These are phyloP conservation scores for Collichthys lucidus DNA, from an alignment of 2,113 vertebrate genomes.

Conservation along the genomic window DNA sequence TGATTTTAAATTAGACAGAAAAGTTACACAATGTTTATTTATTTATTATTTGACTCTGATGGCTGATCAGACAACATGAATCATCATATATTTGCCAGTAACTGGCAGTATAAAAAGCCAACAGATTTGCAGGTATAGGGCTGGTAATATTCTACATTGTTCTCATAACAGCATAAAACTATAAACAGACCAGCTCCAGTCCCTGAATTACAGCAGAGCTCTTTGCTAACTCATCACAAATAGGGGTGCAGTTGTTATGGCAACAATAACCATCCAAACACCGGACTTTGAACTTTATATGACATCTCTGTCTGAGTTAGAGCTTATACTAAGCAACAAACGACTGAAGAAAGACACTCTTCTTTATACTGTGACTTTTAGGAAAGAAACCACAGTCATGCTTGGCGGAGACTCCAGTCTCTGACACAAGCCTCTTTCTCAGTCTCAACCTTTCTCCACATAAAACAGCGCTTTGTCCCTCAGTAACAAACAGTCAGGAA, in stretches of 20 bases:
- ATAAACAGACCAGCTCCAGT: not conserved
- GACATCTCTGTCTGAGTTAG: not conserved
- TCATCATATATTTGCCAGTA: not conserved
- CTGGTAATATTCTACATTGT: not conserved
- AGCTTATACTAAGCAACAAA: constrained; percentile 9
- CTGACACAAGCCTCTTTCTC: constrained; percentile 74
- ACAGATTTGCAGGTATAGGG: not conserved
- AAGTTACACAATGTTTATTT: no score
- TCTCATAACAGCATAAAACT: not conserved
- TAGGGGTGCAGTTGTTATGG: not conserved
- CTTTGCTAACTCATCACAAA: not conserved
- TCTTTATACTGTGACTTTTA: constrained; percentile 48
- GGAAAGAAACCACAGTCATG: constrained; percentile 58
- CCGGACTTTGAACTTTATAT: not conserved
- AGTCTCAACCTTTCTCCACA: constrained; percentile 66
- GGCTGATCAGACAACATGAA: not conserved
- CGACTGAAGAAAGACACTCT: constrained; percentile 20
- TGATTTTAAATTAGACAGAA: no score
- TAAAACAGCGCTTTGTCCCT: constrained; percentile 79
- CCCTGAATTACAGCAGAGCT: not conserved
- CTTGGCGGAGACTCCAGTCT: constrained; percentile 54
- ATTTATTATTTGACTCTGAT: not conserved
- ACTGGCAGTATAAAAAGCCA: not conserved
- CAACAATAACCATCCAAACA: not conserved
- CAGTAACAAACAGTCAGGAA: constrained; percentile 74